Evolutionary conservation across 2,888 invertebrate species (phyloP).

Genomic region (Drosophila ustulata): DNA sequence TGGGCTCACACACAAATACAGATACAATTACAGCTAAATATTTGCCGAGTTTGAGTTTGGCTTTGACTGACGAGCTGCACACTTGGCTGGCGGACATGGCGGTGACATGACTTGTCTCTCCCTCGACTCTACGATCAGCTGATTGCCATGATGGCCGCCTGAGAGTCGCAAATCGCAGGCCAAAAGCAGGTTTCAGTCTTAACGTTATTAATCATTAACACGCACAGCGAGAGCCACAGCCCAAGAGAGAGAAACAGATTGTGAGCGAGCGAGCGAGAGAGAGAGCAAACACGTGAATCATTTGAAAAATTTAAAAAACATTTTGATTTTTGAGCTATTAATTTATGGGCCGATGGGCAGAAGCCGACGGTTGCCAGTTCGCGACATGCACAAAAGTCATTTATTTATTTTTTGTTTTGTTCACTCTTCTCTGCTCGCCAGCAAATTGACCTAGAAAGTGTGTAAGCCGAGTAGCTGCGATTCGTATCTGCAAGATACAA

Average conservation of each 20-base stretch:
- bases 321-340: conserved; percentile 66
- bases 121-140: conserved; percentile 64
- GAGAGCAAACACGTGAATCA: conserved; percentile 44
- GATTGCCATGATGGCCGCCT: conserved; percentile 74
- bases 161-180: conserved; percentile 2
- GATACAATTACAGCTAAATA: conserved; percentile 23
- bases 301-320: conserved; percentile 43
- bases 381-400: conserved; percentile 78
- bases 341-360: conserved; percentile 54
- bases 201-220: conserved; percentile 72
- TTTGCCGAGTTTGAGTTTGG: conserved; percentile 6
- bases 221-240: conserved; percentile 23
- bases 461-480: conserved; percentile 63
- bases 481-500: conserved; percentile 69
- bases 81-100: conserved; percentile 66
- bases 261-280: neutral
- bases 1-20: conserved; percentile 57
- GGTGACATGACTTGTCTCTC: conserved; percentile 62
- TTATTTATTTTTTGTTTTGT: conserved; percentile 56
- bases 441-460: conserved; percentile 64
- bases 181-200: conserved; percentile 70
- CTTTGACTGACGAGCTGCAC: conserved; percentile 55
- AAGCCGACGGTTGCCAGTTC: conserved; percentile 65
- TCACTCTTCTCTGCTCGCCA: conserved; percentile 1
- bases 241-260: neutral